A percentile compares a stretch with the other conserved stretches of the same genome.
Conservation (phyloP, 2,888 invertebrate genomes). For the Zaprionus bogoriensis region DNA sequence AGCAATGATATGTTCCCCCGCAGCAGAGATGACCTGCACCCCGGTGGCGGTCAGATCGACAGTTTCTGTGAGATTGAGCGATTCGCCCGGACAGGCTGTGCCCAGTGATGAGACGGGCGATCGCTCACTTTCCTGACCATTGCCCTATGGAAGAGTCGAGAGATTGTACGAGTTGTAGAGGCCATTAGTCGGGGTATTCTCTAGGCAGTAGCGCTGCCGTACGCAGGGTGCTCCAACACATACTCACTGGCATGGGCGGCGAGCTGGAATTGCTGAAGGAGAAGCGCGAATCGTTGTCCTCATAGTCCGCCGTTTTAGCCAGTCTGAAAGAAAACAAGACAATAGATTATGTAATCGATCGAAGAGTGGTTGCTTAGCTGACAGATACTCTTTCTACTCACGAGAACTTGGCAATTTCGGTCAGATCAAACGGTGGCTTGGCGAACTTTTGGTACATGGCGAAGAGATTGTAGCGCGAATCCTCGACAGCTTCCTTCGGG, state of each 20-base stretch:
- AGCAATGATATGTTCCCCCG: conserved; percentile 94
- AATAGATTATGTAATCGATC: neutral
- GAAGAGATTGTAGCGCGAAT: conserved; percentile 81
- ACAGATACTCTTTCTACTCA: conserved; percentile 60
- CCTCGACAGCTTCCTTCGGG: conserved; percentile 81
- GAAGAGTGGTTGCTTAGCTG: neutral
- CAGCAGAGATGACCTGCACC: conserved; percentile 91
- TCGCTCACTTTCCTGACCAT: conserved; percentile 75
- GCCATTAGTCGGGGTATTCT: neutral
- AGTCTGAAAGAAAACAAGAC: conserved; percentile 43
- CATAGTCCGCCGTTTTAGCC: conserved; percentile 80
- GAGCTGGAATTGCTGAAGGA: conserved; percentile 91
- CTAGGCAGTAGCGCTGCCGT: neutral
- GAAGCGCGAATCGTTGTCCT: conserved; percentile 87
- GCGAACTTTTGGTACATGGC: conserved; percentile 83
- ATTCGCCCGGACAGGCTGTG: conserved; percentile 5
- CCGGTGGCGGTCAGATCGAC: conserved; percentile 61
- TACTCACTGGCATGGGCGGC: conserved; percentile 86
- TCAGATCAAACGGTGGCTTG: conserved; percentile 81
- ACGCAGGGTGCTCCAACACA: conserved; percentile 51
- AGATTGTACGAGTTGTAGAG: no score
- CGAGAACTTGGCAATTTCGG: conserved; percentile 82
- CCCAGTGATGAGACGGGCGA: conserved; percentile 37
- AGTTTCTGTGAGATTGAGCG: conserved; percentile 37
- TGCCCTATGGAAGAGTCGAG: conserved; percentile 49